These are phyloP conservation scores for Peromyscus attwateri DNA, from an alignment of 2,797 vertebrate genomes.

Conservation along the genomic window DNA sequence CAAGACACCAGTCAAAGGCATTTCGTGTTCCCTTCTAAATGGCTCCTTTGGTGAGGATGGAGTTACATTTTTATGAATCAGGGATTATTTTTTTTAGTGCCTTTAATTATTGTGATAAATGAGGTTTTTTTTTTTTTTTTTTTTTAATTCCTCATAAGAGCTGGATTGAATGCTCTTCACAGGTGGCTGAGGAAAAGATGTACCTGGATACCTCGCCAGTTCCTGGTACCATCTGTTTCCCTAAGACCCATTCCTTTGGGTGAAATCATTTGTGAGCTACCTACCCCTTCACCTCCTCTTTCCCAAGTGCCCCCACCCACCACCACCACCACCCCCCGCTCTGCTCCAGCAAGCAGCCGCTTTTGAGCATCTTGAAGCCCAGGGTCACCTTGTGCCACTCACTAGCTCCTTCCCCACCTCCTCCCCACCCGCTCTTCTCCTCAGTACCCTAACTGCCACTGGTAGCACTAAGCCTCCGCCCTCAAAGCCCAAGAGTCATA, in stretches of 20 bases:
- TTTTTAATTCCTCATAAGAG: neutral
- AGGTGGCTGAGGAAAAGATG: neutral
- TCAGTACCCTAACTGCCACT: neutral
- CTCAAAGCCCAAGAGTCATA: slow-evolving; percentile 1
- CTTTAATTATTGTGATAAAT: slow-evolving; percentile 45
- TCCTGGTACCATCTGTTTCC: neutral
- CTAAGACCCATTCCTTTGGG: neutral
- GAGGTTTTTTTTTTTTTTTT: neutral
- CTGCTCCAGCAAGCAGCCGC: neutral
- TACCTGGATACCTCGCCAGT: neutral
- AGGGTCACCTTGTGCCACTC: neutral
- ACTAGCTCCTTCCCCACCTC: neutral
- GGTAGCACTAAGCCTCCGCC: neutral
- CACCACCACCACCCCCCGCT: no score
- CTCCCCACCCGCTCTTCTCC: neutral
- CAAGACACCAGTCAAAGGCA: neutral
- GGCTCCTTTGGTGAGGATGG: slow-evolving; percentile 7
- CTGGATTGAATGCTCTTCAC: neutral
- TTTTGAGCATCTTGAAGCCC: slow-evolving; percentile 2
- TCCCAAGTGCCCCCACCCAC: neutral
- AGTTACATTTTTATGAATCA: slow-evolving; percentile 46
- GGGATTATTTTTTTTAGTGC: slow-evolving; percentile 8
- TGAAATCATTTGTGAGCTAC: neutral
- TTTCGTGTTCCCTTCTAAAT: slow-evolving; percentile 35
- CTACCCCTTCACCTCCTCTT: neutral